Percentiles rank a stretch among this genome's conserved stretches.
These are phyloP conservation scores for Eilema depressum DNA, from an alignment of 2,888 invertebrate species.

Conservation along the genomic window DNA sequence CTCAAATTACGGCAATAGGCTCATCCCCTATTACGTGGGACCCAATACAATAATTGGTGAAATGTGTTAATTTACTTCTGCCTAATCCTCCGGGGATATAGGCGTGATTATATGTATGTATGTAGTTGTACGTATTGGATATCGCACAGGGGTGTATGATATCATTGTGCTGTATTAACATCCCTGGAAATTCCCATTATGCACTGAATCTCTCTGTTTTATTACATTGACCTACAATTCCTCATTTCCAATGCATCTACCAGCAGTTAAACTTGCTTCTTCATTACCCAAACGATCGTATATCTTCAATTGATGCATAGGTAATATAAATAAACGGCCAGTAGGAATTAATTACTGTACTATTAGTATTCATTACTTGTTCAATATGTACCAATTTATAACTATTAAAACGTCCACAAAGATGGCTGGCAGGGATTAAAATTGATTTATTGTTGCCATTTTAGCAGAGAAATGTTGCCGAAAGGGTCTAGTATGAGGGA, in stretches of 20 bases:
- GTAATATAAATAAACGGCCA: not conserved
- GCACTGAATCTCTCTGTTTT: not conserved
- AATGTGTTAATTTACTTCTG: too few species aligned
- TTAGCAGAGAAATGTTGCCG: not conserved
- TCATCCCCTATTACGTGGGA: too few species aligned
- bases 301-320: not conserved
- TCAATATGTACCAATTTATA: not conserved
- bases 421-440: not conserved
- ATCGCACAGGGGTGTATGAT: too few species aligned
- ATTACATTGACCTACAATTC: not conserved
- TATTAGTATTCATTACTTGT: slow-evolving; percentile 9
- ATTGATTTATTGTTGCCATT: not conserved
- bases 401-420: not conserved
- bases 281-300: not conserved
- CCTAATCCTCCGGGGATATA: too few species aligned
- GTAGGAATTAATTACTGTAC: slow-evolving; percentile 5
- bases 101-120: too few species aligned
- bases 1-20: too few species aligned
- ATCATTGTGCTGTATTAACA: not conserved
- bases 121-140: too few species aligned
- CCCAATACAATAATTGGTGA: too few species aligned
- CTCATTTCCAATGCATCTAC: not conserved
- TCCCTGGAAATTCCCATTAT: not conserved
- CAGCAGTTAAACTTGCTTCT: not conserved
- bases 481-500: not conserved